phyloP scores from a whole-genome alignment of 2,113 vertebrate genomes.

The human (Homo sapiens) region GRCh38 chr13:99923501-99924000 shows the following conservation, averaged over 20 bases:
- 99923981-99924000: background rate
- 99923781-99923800: background rate
- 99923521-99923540: background rate
- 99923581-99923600: background rate
- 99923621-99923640: background rate
- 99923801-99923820: background rate
- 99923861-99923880: background rate
- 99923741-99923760: background rate
- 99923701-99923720: background rate
- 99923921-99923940: background rate
- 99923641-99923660: background rate
- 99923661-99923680: background rate
- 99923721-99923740: background rate
- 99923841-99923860: background rate
- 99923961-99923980: background rate
- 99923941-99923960: background rate
- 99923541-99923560: background rate
- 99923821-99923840: background rate
- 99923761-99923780: background rate
- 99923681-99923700: background rate
- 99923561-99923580: background rate
- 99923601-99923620: background rate
- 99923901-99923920: background rate
- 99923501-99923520: accelerated
- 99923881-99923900: background rate